Conservation (phyloP, 1,140 invertebrate genomes). For the Drosophila mayri region DNA sequence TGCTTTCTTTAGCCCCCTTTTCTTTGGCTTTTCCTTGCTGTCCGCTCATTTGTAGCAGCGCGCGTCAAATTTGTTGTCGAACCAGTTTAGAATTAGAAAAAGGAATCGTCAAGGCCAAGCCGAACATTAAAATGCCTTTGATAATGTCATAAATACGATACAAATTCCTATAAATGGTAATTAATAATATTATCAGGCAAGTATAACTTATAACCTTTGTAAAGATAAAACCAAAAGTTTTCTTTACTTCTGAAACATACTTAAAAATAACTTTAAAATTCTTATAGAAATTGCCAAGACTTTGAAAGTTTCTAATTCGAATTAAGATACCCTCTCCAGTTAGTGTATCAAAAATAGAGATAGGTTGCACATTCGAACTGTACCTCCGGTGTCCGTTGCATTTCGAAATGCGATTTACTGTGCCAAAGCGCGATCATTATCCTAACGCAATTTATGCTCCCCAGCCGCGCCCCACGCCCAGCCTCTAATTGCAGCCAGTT, state of each 20-base stretch:
- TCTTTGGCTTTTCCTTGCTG: constrained; percentile 27
- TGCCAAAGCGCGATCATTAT: constrained; percentile 84
- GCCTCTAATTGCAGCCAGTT: constrained; percentile 71
- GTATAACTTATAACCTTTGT: too few species aligned
- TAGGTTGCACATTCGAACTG: constrained; percentile 70
- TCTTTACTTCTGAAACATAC: background rate
- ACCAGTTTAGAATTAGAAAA: constrained; percentile 61
- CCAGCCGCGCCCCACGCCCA: constrained; percentile 73
- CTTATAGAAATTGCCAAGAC: background rate
- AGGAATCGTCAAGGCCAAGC: background rate
- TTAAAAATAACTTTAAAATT: background rate
- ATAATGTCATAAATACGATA: background rate
- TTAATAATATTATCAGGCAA: too few species aligned
- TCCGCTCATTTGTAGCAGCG: constrained; percentile 73
- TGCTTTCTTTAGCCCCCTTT: constrained; percentile 50
- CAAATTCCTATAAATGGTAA: background rate
- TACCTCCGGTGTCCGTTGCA: constrained; percentile 74
- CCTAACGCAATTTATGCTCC: constrained; percentile 84
- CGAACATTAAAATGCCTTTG: background rate
- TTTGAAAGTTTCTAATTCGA: background rate
- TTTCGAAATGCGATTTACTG: constrained; percentile 79
- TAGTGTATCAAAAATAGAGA: constrained; percentile 9
- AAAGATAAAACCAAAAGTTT: too few species aligned
- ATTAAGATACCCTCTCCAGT: background rate
- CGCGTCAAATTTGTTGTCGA: constrained; percentile 80